Evolutionary conservation across 2,797 vertebrate genomes (phyloP).

Genomic region (Corythornis leucogaster): DNA sequence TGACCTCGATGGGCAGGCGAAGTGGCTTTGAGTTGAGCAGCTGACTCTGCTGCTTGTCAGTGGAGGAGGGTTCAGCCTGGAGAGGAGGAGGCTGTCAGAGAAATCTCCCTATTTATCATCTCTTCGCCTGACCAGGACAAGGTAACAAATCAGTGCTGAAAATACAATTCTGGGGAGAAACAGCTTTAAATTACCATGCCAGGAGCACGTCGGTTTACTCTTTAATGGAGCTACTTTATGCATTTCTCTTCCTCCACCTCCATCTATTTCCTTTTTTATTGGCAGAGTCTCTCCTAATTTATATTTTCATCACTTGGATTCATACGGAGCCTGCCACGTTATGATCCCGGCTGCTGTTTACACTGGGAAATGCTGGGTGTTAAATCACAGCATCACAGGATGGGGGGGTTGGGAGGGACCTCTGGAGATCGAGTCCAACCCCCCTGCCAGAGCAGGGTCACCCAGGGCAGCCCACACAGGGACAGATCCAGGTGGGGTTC

Average conservation of each 20-base stretch:
- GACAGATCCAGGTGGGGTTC: too few species aligned
- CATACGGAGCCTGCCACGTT: not conserved
- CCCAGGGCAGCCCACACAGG: too few species aligned
- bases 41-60: too few species aligned
- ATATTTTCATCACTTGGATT: constrained; percentile 54
- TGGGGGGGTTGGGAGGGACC: too few species aligned
- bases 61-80: too few species aligned
- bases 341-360: not conserved
- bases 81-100: not conserved
- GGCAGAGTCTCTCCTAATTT: constrained; percentile 35
- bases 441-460: too few species aligned
- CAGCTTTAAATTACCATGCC: not conserved
- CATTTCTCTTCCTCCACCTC: not conserved
- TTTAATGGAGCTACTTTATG: constrained; percentile 12
- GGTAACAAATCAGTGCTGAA: not conserved
- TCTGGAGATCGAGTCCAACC: too few species aligned
- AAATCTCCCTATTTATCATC: not conserved
- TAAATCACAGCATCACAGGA: not conserved
- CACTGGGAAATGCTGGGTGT: not conserved
- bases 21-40: fast-evolving
- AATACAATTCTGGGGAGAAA: not conserved
- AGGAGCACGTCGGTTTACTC: not conserved
- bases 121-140: not conserved
- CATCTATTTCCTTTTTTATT: constrained; percentile 46
- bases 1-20: not conserved